phyloP scores from a whole-genome alignment of 2,797 vertebrate species.

The Mus minutoides region DNA sequence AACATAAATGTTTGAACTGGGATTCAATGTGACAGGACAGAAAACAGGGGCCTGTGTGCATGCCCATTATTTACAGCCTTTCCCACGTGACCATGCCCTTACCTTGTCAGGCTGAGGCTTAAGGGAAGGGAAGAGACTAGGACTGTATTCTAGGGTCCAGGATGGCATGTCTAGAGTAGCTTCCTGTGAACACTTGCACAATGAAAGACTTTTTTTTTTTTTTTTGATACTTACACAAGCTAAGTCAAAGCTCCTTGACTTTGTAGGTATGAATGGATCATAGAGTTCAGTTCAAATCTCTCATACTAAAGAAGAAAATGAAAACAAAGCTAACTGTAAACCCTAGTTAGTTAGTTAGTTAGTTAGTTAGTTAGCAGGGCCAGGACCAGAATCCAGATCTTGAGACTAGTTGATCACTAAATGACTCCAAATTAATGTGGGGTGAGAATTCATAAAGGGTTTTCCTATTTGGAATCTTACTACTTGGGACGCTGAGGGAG shows the following conservation, averaged over 20 bases:
- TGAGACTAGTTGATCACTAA: neutral
- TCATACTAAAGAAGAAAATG: slow-evolving; percentile 30
- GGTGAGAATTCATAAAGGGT: neutral
- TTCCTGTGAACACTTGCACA: neutral
- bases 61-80: neutral
- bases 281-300: neutral
- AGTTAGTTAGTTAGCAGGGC: too few relatives aligned
- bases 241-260: slow-evolving; percentile 34
- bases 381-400: slow-evolving; percentile 29
- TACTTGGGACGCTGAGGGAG: neutral
- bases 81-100: neutral
- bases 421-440: neutral
- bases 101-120: neutral
- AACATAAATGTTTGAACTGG: neutral
- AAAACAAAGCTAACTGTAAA: neutral
- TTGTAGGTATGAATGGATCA: neutral
- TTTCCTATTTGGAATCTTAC: neutral
- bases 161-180: neutral
- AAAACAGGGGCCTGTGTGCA: neutral
- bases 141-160: neutral
- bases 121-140: neutral
- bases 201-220: neutral
- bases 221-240: neutral
- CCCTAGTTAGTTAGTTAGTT: neutral
- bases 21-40: neutral